Conservation (phyloP, 2,113 vertebrate species). For the Stigmatopora argus region DNA sequence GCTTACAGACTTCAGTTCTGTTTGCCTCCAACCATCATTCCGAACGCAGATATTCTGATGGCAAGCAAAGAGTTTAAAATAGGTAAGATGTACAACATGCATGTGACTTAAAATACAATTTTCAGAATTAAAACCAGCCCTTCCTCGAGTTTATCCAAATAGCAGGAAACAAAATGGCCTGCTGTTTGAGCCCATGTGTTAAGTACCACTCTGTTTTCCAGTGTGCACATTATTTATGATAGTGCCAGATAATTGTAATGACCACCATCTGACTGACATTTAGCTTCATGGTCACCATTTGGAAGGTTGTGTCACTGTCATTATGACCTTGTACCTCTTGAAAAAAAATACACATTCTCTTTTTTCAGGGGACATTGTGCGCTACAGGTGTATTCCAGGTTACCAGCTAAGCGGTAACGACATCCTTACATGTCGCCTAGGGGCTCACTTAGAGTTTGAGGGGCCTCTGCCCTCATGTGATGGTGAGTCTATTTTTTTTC, state of each 20-base stretch:
- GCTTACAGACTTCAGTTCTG: conserved; percentile 91
- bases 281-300: conserved; percentile 7
- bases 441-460: conserved; percentile 86
- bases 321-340: conserved; percentile 1
- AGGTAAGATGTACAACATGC: conserved; percentile 66
- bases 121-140: background rate
- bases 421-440: conserved; percentile 86
- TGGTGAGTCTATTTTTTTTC: conserved; percentile 66
- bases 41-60: conserved; percentile 90
- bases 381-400: conserved; percentile 88
- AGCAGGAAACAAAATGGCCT: conserved; percentile 14
- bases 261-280: conserved; percentile 1
- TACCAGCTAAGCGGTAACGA: conserved; percentile 85
- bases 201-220: conserved; percentile 15
- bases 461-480: conserved; percentile 90
- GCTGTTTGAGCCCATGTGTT: conserved; percentile 26
- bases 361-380: conserved; percentile 83
- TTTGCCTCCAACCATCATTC: conserved; percentile 84
- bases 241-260: conserved; percentile 15
- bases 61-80: conserved; percentile 94
- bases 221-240: conserved; percentile 10
- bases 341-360: background rate
- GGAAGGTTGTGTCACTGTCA: conserved; percentile 2
- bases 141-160: background rate
- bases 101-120: background rate